A percentile compares a stretch with the other conserved stretches of the same genome.
phyloP scores from a whole-genome alignment of 2,113 vertebrate species.

The Petrocephalus microphthalmus region DNA sequence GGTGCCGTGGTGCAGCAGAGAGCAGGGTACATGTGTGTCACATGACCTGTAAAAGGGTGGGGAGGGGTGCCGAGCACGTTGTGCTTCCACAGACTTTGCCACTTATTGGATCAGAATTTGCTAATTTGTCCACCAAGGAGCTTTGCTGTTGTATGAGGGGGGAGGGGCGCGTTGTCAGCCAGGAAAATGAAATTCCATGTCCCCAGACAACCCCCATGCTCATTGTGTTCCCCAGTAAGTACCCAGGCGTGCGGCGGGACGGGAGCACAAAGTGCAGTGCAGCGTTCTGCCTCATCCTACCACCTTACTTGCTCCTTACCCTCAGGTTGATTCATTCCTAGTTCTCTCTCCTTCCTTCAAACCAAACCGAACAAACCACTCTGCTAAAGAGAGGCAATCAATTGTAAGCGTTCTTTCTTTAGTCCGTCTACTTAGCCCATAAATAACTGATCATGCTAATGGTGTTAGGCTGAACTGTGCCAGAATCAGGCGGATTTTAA shows the following conservation, averaged over 20 bases:
- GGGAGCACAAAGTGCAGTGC: not conserved
- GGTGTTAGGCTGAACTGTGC: not conserved
- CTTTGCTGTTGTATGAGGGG: not conserved
- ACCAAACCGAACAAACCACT: not conserved
- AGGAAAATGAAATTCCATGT: not conserved
- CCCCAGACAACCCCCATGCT: not conserved
- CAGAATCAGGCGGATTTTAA: not conserved
- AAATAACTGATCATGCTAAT: constrained; percentile 1
- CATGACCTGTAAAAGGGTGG: not conserved
- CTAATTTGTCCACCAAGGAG: not conserved
- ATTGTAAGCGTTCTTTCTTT: not conserved
- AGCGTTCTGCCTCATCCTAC: not conserved
- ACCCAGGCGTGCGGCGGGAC: not conserved
- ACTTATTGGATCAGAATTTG: not conserved
- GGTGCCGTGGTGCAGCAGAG: no score
- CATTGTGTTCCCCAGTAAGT: not conserved
- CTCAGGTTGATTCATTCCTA: not conserved
- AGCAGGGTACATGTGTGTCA: no score
- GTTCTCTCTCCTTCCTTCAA: not conserved
- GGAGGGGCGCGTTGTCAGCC: not conserved
- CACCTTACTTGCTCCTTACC: not conserved
- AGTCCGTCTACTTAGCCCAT: not conserved
- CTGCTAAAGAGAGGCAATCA: not conserved
- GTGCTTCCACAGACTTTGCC: not conserved
- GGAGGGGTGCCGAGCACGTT: not conserved